These are phyloP conservation scores for Maconellicoccus hirsutus DNA, from an alignment of 1,140 invertebrate genomes.

Conservation along the genomic window DNA sequence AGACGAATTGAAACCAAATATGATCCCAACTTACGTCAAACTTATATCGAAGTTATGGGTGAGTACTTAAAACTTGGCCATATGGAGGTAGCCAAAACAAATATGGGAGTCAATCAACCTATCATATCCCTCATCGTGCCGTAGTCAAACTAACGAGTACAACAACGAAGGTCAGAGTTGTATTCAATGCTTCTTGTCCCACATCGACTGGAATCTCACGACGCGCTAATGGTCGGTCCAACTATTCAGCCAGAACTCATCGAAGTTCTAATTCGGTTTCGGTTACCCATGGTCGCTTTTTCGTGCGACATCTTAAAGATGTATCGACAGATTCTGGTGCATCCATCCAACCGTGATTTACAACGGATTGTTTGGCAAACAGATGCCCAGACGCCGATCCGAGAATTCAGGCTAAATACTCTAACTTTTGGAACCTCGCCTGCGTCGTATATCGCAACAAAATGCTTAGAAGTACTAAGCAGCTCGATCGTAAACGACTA, in stretches of 20 bases:
- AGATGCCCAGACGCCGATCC: slow-evolving; percentile 28
- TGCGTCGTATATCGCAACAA: slow-evolving; percentile 33
- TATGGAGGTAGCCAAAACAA: not conserved
- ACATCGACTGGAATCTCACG: slow-evolving; percentile 16
- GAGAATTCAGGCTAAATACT: slow-evolving; percentile 31
- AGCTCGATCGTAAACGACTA: not conserved
- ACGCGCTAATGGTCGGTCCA: slow-evolving; percentile 19
- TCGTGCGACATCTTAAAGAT: slow-evolving; percentile 36
- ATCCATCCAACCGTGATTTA: not conserved
- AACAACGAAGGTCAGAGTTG: slow-evolving; percentile 30
- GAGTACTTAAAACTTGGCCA: slow-evolving; percentile 1
- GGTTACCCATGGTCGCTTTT: slow-evolving; percentile 26
- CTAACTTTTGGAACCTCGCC: slow-evolving; percentile 33
- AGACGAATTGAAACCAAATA: not conserved
- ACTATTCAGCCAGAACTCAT: slow-evolving; percentile 29
- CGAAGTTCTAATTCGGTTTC: slow-evolving; percentile 30
- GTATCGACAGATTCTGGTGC: slow-evolving; percentile 34
- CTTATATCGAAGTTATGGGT: not conserved
- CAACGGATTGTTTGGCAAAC: slow-evolving; percentile 36
- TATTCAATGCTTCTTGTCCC: slow-evolving; percentile 30
- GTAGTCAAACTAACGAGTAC: slow-evolving; percentile 30
- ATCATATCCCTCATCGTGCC: slow-evolving; percentile 31
- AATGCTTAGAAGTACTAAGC: slow-evolving; percentile 29
- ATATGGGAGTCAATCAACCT: not conserved
- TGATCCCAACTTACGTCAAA: not conserved